phyloP scores from a whole-genome alignment of 2,888 invertebrate species.

The Nephrocerus scutellatus region DNA sequence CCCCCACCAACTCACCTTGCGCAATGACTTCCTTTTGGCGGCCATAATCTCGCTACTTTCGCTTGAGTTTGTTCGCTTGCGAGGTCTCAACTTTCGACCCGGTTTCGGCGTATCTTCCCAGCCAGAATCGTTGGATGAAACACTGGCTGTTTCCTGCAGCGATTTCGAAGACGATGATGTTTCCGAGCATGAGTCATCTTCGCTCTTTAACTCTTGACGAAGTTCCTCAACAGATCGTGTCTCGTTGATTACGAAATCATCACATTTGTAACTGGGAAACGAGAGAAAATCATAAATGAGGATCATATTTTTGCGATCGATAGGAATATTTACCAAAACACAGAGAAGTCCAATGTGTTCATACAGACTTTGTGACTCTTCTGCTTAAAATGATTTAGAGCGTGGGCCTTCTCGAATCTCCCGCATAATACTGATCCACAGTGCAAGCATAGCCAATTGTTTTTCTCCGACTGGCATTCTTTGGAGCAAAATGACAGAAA shows the following conservation, averaged over 20 bases:
- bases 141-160: conserved; percentile 31
- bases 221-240: conserved; percentile 55
- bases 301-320: not conserved
- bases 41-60: conserved; percentile 24
- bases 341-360: conserved; percentile 66
- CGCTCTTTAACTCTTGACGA: conserved; percentile 50
- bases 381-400: conserved; percentile 61
- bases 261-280: conserved; percentile 65
- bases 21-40: conserved; percentile 17
- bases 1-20: conserved; percentile 17
- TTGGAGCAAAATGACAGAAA: conserved; percentile 28
- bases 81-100: conserved; percentile 28
- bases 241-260: conserved; percentile 72
- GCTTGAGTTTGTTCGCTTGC: conserved; percentile 32
- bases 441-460: conserved; percentile 70
- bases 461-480: conserved; percentile 59
- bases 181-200: conserved; percentile 39
- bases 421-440: conserved; percentile 72
- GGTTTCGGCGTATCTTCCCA: conserved; percentile 27
- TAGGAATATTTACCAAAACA: conserved; percentile 65
- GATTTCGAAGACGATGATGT: conserved; percentile 33
- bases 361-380: conserved; percentile 66
- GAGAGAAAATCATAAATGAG: conserved; percentile 3
- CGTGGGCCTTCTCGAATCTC: conserved; percentile 70
- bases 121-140: conserved; percentile 31